phyloP scores from a whole-genome alignment of 2,113 vertebrate genomes.

The Melanerpes formicivorus region DNA sequence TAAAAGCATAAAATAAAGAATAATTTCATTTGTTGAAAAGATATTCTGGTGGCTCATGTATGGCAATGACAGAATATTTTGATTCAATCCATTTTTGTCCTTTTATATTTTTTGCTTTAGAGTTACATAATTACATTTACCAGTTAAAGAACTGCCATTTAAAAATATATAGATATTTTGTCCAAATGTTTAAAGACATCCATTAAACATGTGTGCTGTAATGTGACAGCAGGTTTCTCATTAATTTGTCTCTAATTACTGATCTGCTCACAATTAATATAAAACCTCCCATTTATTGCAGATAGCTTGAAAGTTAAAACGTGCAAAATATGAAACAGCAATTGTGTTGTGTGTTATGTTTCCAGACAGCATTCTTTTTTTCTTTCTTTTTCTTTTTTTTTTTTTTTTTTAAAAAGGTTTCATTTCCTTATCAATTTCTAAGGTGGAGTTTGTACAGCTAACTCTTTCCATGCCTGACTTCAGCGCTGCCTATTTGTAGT shows the following conservation, averaged over 20 bases:
- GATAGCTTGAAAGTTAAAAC: slow-evolving; percentile 40
- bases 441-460: background rate
- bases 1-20: slow-evolving; percentile 89
- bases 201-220: slow-evolving; percentile 64
- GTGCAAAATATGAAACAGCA: background rate
- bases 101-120: slow-evolving; percentile 64
- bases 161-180: slow-evolving; percentile 76
- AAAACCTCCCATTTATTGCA: slow-evolving; percentile 58
- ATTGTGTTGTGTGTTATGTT: background rate
- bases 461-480: background rate
- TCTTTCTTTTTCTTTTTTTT: background rate
- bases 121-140: slow-evolving; percentile 81
- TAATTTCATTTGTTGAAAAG: slow-evolving; percentile 86
- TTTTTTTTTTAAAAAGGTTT: background rate
- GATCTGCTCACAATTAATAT: slow-evolving; percentile 72
- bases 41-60: slow-evolving; percentile 85
- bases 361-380: background rate
- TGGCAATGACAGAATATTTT: slow-evolving; percentile 92
- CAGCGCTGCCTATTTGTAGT: background rate
- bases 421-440: slow-evolving; percentile 22
- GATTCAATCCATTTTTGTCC: slow-evolving; percentile 81
- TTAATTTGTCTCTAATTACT: slow-evolving; percentile 70
- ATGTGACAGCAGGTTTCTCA: slow-evolving; percentile 76
- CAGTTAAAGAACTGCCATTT: slow-evolving; percentile 79
- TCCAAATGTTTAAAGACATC: slow-evolving; percentile 82